A percentile compares a stretch with the other conserved stretches of the same genome.
Conservation (phyloP, 2,888 invertebrate genomes). For the Morpho helenor region DNA sequence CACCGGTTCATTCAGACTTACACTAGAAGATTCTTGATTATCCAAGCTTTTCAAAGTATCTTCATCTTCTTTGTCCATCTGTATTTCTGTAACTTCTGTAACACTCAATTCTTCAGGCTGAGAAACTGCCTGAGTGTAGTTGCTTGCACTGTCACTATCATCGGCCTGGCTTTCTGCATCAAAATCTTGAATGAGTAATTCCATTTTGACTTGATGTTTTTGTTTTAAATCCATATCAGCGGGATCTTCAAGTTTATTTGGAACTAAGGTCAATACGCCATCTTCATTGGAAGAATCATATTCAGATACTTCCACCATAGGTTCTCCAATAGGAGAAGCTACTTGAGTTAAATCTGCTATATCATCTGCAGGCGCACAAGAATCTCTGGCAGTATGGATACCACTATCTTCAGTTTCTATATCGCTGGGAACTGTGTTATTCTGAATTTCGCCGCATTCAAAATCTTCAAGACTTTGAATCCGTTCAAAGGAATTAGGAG, state of each 20-base stretch:
- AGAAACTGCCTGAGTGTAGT: constrained; percentile 65
- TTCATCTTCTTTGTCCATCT: constrained; percentile 75
- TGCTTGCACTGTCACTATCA: constrained; percentile 65
- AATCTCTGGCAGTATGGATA: constrained; percentile 88
- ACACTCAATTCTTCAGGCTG: constrained; percentile 67
- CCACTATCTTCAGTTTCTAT: constrained; percentile 89
- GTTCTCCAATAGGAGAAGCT: constrained; percentile 68
- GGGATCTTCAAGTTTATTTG: constrained; percentile 50
- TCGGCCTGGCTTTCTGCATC: constrained; percentile 62
- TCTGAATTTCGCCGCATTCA: constrained; percentile 80
- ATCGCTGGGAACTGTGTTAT: constrained; percentile 77
- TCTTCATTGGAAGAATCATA: constrained; percentile 73
- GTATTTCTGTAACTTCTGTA: constrained; percentile 70
- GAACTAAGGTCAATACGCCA: constrained; percentile 42
- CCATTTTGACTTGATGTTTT: constrained; percentile 48
- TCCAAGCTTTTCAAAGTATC: constrained; percentile 74
- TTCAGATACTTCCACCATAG: constrained; percentile 63
- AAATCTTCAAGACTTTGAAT: constrained; percentile 83
- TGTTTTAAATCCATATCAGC: constrained; percentile 40
- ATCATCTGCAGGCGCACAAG: constrained; percentile 87
- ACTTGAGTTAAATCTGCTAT: constrained; percentile 80
- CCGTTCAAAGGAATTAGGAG: constrained; percentile 79
- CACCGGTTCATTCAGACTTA: constrained; percentile 74
- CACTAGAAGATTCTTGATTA: constrained; percentile 75
- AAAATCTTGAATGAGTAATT: constrained; percentile 70